phyloP scores from a whole-genome alignment of 2,113 vertebrate genomes.

The Oreochromis aureus region DNA sequence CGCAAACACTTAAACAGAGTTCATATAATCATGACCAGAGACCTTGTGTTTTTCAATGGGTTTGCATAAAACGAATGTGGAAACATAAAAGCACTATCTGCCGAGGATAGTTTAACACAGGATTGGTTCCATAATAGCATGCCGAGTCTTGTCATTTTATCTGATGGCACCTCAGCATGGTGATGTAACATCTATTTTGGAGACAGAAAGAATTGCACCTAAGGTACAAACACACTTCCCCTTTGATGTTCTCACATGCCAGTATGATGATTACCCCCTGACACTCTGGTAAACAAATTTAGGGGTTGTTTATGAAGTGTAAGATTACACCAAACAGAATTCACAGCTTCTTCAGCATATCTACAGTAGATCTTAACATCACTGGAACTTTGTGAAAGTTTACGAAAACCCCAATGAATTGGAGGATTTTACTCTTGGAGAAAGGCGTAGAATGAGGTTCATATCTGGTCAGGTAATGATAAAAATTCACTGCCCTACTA shows the following conservation, averaged over 20 bases:
- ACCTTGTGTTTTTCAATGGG: neutral
- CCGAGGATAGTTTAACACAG: neutral
- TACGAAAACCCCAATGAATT: neutral
- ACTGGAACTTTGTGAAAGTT: neutral
- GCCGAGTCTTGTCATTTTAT: neutral
- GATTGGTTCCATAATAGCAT: neutral
- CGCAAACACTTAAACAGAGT: neutral
- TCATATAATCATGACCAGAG: neutral
- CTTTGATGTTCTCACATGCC: conserved; percentile 18
- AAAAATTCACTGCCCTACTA: neutral
- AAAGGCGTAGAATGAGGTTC: neutral
- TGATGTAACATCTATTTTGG: conserved; percentile 27
- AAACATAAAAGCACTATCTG: neutral
- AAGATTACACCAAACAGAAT: neutral
- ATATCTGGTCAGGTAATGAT: neutral
- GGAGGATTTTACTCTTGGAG: neutral
- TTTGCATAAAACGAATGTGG: neutral
- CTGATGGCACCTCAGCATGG: neutral
- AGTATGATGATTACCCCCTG: neutral
- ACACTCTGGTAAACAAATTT: conserved; percentile 29
- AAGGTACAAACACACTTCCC: conserved; percentile 5
- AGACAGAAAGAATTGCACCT: conserved; percentile 23
- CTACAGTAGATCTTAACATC: neutral
- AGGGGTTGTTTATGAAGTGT: neutral
- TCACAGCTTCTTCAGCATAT: neutral